phyloP scores from a whole-genome alignment of 2,797 vertebrate genomes.

The Apogon talboti region DNA sequence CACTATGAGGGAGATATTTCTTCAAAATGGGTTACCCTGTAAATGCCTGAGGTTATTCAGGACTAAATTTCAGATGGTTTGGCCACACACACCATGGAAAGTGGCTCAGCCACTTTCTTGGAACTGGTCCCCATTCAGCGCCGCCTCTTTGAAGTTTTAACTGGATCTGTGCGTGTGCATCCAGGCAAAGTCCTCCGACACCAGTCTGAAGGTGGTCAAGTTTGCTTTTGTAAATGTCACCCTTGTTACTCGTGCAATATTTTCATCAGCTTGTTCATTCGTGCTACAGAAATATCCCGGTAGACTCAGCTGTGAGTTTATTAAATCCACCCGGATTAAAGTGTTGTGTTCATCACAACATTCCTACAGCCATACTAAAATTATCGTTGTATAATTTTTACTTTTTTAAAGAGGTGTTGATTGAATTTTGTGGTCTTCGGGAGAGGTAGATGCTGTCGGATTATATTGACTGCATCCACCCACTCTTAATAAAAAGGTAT shows the following conservation, averaged over 20 bases:
- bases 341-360: background rate
- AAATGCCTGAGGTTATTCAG: constrained; percentile 58
- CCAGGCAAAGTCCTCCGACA: constrained; percentile 46
- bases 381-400: background rate
- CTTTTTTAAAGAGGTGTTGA: background rate
- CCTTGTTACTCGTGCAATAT: constrained; percentile 2
- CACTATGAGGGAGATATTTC: constrained; percentile 28
- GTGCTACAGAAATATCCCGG: background rate
- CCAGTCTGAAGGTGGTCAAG: constrained; percentile 20
- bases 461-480: background rate
- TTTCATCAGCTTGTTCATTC: constrained; percentile 3
- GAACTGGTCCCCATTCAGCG: constrained; percentile 58
- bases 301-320: background rate
- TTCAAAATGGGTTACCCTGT: constrained; percentile 38
- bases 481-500: background rate
- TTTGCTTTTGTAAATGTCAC: constrained; percentile 5
- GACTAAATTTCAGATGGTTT: constrained; percentile 66
- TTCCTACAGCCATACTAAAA: background rate
- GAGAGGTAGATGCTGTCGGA: background rate
- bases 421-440: constrained; percentile 6
- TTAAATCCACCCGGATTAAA: background rate
- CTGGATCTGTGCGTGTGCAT: constrained; percentile 51
- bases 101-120: constrained; percentile 68
- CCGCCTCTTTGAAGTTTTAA: constrained; percentile 69
- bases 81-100: constrained; percentile 70